These are phyloP conservation scores for Acanthococcus lagerstroemiae DNA, from an alignment of 2,888 invertebrate genomes.

Conservation along the genomic window DNA sequence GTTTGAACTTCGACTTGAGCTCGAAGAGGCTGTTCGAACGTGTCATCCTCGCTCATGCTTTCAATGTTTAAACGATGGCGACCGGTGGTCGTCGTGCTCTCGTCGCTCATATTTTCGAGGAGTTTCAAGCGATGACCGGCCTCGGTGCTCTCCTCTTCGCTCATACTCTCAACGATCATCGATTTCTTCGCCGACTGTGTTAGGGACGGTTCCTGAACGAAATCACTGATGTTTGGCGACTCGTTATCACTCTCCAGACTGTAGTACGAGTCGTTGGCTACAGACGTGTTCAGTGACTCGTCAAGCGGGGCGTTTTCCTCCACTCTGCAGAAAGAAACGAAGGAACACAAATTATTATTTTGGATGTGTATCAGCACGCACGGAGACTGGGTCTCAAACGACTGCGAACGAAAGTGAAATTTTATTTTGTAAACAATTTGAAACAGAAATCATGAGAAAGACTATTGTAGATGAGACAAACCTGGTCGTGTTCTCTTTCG, in stretches of 20 bases:
- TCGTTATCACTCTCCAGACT: constrained; percentile 16
- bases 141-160: background rate
- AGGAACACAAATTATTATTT: no score
- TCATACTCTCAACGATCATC: background rate
- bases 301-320: background rate
- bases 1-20: no score
- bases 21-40: background rate
- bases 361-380: no score
- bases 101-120: constrained; percentile 21
- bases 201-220: background rate
- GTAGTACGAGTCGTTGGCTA: constrained; percentile 7
- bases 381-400: no score
- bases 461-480: no score
- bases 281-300: background rate
- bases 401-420: no score
- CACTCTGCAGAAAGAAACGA: background rate
- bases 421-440: no score
- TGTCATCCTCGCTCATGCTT: constrained; percentile 1
- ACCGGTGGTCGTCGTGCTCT: background rate
- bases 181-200: background rate
- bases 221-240: background rate
- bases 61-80: background rate
- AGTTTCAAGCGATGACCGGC: background rate
- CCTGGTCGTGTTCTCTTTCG: no score
- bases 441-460: no score